Conservation (phyloP, 1,140 invertebrate species). For the Zaprionus tsacasi region DNA sequence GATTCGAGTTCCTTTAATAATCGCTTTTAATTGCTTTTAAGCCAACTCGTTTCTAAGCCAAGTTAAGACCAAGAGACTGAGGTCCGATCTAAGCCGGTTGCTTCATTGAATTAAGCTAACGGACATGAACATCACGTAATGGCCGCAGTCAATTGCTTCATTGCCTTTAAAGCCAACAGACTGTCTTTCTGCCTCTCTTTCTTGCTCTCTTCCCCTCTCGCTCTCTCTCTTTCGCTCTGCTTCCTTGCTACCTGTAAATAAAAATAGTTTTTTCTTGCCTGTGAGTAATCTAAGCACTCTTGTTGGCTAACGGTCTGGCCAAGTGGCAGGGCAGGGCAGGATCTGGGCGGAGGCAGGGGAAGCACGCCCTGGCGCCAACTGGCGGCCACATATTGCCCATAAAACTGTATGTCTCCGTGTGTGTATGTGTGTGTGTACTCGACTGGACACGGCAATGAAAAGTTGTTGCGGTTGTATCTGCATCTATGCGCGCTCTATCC, state of each 20-base stretch:
- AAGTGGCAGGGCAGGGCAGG: not conserved
- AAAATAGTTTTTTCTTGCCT: slow-evolving; percentile 14
- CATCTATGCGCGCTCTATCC: slow-evolving; percentile 8
- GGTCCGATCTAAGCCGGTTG: slow-evolving; percentile 26
- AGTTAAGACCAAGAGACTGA: not conserved
- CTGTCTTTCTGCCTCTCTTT: not conserved
- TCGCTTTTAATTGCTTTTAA: slow-evolving; percentile 34
- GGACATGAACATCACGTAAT: slow-evolving; percentile 40
- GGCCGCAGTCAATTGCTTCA: slow-evolving; percentile 43
- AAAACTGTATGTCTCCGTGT: slow-evolving; percentile 71
- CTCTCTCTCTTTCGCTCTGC: not conserved
- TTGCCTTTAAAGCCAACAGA: slow-evolving; percentile 28
- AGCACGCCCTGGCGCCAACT: slow-evolving; percentile 41
- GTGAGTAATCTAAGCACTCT: slow-evolving; percentile 43
- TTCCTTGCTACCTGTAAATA: slow-evolving; percentile 51
- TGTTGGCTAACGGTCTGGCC: slow-evolving; percentile 41
- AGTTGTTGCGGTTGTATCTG: slow-evolving; percentile 34
- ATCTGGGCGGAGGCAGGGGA: not conserved
- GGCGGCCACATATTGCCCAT: slow-evolving; percentile 70
- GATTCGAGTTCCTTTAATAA: slow-evolving; percentile 31
- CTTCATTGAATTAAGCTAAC: slow-evolving; percentile 78
- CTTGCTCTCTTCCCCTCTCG: not conserved
- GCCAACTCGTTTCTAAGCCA: not conserved
- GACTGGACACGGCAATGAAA: slow-evolving; percentile 51
- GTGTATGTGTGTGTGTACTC: slow-evolving; percentile 52